Evolutionary conservation across 2,797 vertebrate genomes (phyloP), one percentile per base, ranked within the genome.

Genomic region (Cryptoprocta ferox): DNA sequence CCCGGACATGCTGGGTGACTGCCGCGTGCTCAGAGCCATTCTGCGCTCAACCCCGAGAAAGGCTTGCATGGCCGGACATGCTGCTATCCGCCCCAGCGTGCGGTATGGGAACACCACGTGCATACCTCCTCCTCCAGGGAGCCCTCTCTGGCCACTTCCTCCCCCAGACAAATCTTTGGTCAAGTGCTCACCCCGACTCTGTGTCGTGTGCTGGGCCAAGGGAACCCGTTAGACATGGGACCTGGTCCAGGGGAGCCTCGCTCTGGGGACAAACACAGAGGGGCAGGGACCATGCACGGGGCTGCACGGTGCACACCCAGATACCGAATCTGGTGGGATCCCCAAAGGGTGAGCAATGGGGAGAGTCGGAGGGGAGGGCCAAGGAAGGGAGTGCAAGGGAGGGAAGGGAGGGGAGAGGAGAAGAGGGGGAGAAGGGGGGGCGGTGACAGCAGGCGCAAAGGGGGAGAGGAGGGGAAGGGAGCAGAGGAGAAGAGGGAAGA

Each of bases 41-140:
- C 35, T 24, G 10, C 1, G 1, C 68, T 48, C 71, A 24, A 21
- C 26, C 30, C 30, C 26, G 13, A 6, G 21, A 63, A 63, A 45
- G 19, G 24, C 35, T 8, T 0, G 11, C 0, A 0, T 4, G 4
- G 28, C 19, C 66, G 7, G 30, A 42, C 13, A 18, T 4, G 42
- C n/a, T 4, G 28, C 65, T 0, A 0, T 5, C 3, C 0, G 26
- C 37, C 70, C 59, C 18, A 13, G 53, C 24, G 2, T 1, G n/a
- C 3, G 10, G 4, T 13, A 9, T 2, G 9, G 35, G 14, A 26
- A 14, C 12, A 39, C 5, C 50, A 1, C 0, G 0, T 30, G 26
- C 1, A 0, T n/a, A 5, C 48, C 48, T 3, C 70, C 71, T 24
- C 70, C 21, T 39, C 79, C 63, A 48, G 68, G 90, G 75, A 48